Evolutionary conservation across 2,113 vertebrate species (phyloP), one percentile per base, ranked within the genome.

Genomic region (Colossoma macropomum): DNA sequence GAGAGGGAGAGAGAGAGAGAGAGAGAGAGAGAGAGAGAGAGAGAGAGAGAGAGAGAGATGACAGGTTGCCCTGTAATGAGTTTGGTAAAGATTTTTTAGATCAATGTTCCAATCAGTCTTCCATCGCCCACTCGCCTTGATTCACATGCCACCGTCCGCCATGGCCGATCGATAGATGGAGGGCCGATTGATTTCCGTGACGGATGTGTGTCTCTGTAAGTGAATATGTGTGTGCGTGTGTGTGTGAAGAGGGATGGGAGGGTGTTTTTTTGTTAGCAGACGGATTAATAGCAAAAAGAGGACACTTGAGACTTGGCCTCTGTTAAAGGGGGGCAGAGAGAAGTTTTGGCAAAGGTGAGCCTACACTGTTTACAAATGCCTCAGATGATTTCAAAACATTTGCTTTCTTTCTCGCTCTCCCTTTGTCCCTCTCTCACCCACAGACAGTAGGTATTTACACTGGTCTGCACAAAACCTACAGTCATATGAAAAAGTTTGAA

Each of bases 81-180:
- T 92, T 94, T 85, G 87, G 82, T 90, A 94, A 93, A 92, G 94
- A 95, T 94, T 94, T 93, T 80, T 73, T 60, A 77, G 89, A 93
- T 94, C 91, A 77, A 95, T 95, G 89, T 81, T 85, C 92, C 90
- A 90, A 91, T 93, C 91, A 89, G 90, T 91, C 91, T 88, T 83
- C 85, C 80, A 69, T 89, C 45, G 83, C 85, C 78, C 69, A 77
- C 83, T 83, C 88, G 87, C 91, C 80, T 84, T 92, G 91, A 94
- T 90, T 93, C 93, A 92, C 92, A 81, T 80, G 80, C 85, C 75
- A 89, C 89, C 89, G 88, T 56, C 91, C 86, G 77, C 73, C 70
- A 23, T 62, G 32, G 71, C 45, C 82, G 78, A 81, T 91, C 86
- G 17, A 91, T 88, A 90, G 89, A 93, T 90, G 89, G 87, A 90